A percentile compares a stretch with the other conserved stretches of the same genome.
phyloP scores from a whole-genome alignment of 1,140 invertebrate species.

The Stegodyphus dumicola region DNA sequence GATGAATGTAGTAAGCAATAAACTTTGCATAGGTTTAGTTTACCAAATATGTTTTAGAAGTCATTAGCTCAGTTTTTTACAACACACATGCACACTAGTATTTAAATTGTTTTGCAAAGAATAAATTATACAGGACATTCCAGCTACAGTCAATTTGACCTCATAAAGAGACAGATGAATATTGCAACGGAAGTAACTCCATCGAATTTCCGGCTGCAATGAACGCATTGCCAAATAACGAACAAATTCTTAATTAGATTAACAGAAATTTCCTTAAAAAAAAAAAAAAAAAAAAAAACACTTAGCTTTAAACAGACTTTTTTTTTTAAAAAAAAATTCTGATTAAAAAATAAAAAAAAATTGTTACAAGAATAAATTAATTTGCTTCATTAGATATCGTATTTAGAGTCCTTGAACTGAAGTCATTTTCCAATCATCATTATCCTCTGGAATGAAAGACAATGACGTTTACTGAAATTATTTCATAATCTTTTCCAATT shows the following conservation, averaged over 20 bases:
- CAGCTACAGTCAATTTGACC: constrained; percentile 48
- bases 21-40: background rate
- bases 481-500: too few relatives aligned
- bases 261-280: too few relatives aligned
- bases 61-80: constrained; percentile 2
- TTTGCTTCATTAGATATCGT: too few relatives aligned
- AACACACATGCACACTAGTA: background rate
- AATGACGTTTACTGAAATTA: too few relatives aligned
- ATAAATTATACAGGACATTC: constrained; percentile 34
- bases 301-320: too few relatives aligned
- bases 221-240: constrained; percentile 19
- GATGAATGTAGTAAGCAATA: background rate
- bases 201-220: constrained; percentile 50
- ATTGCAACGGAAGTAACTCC: constrained; percentile 55
- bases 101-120: constrained; percentile 17
- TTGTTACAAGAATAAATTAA: too few relatives aligned
- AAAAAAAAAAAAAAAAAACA: too few relatives aligned
- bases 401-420: too few relatives aligned
- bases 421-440: too few relatives aligned
- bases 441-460: too few relatives aligned
- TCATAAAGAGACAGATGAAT: constrained; percentile 43
- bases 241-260: background rate
- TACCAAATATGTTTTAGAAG: background rate
- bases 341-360: too few relatives aligned
- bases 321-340: too few relatives aligned